Evolutionary conservation across 1,140 invertebrate species (phyloP).

Genomic region (Drosophila pachea): DNA sequence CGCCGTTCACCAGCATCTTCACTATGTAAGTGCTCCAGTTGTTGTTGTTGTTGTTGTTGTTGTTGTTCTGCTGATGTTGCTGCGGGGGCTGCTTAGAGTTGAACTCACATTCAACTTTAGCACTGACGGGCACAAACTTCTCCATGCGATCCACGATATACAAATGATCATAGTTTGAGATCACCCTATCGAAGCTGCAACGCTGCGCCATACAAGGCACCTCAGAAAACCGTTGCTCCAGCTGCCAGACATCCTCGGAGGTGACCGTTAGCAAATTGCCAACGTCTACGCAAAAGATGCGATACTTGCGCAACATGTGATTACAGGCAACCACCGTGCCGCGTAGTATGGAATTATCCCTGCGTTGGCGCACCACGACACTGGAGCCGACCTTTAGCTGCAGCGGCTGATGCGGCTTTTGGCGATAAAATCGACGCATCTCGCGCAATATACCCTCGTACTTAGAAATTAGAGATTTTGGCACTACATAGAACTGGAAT

Average conservation of each 20-base stretch:
- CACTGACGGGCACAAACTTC: conserved; percentile 71
- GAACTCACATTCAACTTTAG: conserved; percentile 68
- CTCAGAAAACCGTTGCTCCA: conserved; percentile 83
- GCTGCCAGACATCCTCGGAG: conserved; percentile 82
- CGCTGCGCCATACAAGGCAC: conserved; percentile 85
- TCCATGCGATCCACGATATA: conserved; percentile 81
- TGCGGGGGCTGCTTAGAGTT: conserved; percentile 37
- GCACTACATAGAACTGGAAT: conserved; percentile 84
- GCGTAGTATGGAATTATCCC: conserved; percentile 85
- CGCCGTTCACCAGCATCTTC: conserved; percentile 64
- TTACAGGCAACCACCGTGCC: conserved; percentile 82
- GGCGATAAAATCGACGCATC: conserved; percentile 83
- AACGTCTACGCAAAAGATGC: conserved; percentile 86
- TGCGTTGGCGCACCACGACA: conserved; percentile 84
- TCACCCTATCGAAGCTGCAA: conserved; percentile 83
- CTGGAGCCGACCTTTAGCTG: conserved; percentile 81
- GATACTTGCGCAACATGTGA: conserved; percentile 80
- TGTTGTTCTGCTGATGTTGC: conserved; percentile 10
- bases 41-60: conserved; percentile 9
- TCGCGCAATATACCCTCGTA: conserved; percentile 85
- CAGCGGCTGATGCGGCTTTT: conserved; percentile 79
- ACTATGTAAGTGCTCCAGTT: conserved; percentile 44
- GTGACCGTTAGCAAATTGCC: conserved; percentile 84
- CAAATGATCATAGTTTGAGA: conserved; percentile 80
- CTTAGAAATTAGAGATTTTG: conserved; percentile 80